Conservation (phyloP, 2,113 vertebrate species). For the Aptenodytes patagonicus region DNA sequence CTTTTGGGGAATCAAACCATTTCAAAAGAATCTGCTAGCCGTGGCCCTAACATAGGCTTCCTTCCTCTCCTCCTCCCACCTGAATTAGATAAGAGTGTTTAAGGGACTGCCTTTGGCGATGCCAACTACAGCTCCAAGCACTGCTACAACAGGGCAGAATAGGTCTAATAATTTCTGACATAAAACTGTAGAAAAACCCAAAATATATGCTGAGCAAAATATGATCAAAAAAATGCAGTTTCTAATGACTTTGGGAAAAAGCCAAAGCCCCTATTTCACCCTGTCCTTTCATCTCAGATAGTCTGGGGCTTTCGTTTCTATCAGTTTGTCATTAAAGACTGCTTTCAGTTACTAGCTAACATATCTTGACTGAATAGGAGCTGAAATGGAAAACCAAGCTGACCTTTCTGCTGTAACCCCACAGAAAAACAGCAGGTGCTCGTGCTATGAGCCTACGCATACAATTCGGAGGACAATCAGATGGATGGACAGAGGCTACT, state of each 20-base stretch:
- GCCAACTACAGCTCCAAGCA: not conserved
- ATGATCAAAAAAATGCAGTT: not conserved
- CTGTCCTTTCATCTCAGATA: not conserved
- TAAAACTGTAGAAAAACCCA: not conserved
- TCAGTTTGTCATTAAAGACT: not conserved
- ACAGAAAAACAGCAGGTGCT: not conserved
- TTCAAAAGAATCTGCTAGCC: not conserved
- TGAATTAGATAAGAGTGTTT: not conserved
- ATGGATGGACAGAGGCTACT: not conserved
- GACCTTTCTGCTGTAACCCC: not conserved
- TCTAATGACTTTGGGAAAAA: not conserved
- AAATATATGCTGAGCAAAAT: not conserved
- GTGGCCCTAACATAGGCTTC: not conserved
- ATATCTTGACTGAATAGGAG: rapidly evolving
- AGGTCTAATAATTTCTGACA: not conserved
- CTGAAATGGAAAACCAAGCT: not conserved
- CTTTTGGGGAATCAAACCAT: not conserved
- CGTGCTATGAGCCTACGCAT: rapidly evolving
- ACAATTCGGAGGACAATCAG: not conserved
- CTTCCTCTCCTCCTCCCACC: not conserved
- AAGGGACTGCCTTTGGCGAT: not conserved
- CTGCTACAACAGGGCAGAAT: not conserved
- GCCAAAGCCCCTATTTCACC: not conserved
- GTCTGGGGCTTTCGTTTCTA: not conserved
- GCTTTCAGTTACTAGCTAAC: not conserved